Base-by-base conservation (phyloP, 2,888 invertebrate genomes). In the Polymixis lichenea region DNA sequence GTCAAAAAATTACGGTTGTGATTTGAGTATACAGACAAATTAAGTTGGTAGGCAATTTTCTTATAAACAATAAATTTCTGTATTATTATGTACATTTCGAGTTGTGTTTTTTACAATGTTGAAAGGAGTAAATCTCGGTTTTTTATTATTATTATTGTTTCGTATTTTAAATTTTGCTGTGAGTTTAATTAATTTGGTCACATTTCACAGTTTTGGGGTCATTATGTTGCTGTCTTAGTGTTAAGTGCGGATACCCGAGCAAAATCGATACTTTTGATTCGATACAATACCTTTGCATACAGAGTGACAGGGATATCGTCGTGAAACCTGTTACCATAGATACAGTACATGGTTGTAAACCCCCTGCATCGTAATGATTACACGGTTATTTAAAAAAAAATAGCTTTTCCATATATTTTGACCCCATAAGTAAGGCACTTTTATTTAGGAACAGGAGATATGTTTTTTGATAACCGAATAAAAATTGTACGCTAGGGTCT, bases 111-210 rank as follows among this genome's bases (percentile, higher is more conserved):
- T 46, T 17, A 56, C 2, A 49, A 22, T 11, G 25, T 22, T 3
- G 3, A 0, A 56, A 9, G 0, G 0, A 49, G 32, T 22, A 25
- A 13, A 46, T 58, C 0, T 43, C 51, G 2, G 7, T n/a, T 46
- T 19, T 19, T 7, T 17, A 28, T 49, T 8, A n/a, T 3, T 0
- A 17, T 32, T 19, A 32, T 25, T 15, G 0, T 72, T 38, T 22
- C 5, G 1, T 2, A 3, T 28, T n/a, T n/a, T n/a, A n/a, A n/a
- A 32, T 43, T 49, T 69, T 78, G 83, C 80, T 83, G 78, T 69
- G 49, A n/a, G 25, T 69, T 83, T 46, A 19, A 46, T 32, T 60
- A 66, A 43, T 78, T 81, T 75, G 82, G 53, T 65, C 78, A 66
- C 0, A 69, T 83, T 80, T 77, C 64, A 56, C 9, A 22, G 5